Conservation (phyloP, 1,140 invertebrate species). For the Lanistes nyassanus region DNA sequence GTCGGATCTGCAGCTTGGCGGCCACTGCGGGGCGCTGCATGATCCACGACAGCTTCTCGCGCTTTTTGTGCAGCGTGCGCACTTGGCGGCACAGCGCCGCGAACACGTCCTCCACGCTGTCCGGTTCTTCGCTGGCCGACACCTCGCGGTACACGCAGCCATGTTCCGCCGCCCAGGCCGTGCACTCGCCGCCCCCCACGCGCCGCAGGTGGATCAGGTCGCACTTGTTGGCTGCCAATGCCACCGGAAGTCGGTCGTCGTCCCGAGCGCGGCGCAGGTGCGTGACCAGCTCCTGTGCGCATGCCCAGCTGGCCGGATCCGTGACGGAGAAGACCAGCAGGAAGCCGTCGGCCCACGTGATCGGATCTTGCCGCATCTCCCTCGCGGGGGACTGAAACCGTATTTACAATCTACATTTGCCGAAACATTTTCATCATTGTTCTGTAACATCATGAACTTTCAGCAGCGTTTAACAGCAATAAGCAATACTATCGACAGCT, state of each 20-base stretch:
- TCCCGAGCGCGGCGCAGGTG: constrained; percentile 89
- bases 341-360: constrained; percentile 73
- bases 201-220: constrained; percentile 74
- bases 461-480: no score
- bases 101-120: constrained; percentile 48
- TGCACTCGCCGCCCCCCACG: constrained; percentile 40
- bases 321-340: constrained; percentile 86
- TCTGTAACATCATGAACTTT: neutral
- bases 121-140: constrained; percentile 55
- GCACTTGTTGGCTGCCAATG: constrained; percentile 96
- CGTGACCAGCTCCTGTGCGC: constrained; percentile 90
- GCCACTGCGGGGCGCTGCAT: constrained; percentile 53
- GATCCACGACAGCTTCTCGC: constrained; percentile 55
- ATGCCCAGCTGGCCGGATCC: constrained; percentile 90
- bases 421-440: no score
- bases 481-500: no score
- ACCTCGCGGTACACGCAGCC: constrained; percentile 51
- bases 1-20: constrained; percentile 55
- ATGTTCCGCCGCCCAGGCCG: constrained; percentile 43
- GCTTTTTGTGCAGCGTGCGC: constrained; percentile 43
- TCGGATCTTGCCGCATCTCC: constrained; percentile 61
- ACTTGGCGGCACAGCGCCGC: constrained; percentile 42
- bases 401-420: no score
- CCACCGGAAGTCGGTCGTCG: constrained; percentile 94
- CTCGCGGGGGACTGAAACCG: constrained; percentile 35